Conservation (phyloP, 2,113 vertebrate genomes). For the Plotosus lineatus region DNA sequence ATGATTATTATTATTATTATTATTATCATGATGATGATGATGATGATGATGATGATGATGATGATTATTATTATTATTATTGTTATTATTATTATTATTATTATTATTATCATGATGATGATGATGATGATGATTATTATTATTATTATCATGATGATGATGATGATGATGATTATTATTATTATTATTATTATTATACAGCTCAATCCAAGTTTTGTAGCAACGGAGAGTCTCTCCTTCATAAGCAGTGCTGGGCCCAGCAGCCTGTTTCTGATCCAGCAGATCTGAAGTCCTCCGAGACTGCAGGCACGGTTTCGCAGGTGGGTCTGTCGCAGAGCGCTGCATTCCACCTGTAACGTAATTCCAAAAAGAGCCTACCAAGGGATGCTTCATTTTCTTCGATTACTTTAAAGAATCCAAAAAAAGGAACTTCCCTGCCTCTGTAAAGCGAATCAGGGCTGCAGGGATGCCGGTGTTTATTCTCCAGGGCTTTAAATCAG, state of each 20-base stretch:
- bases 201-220: neutral
- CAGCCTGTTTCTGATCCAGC: constrained; percentile 21
- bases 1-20: too few relatives aligned
- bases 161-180: too few relatives aligned
- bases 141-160: too few relatives aligned
- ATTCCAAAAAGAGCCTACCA: constrained; percentile 31
- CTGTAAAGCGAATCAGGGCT: constrained; percentile 39
- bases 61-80: too few relatives aligned
- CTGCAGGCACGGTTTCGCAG: constrained; percentile 4
- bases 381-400: constrained; percentile 51
- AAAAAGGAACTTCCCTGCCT: constrained; percentile 32
- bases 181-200: neutral
- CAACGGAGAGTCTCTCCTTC: neutral
- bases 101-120: too few relatives aligned
- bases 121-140: too few relatives aligned
- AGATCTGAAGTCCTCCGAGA: constrained; percentile 13
- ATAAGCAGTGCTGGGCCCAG: neutral
- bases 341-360: constrained; percentile 37
- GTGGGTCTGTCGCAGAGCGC: constrained; percentile 5
- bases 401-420: constrained; percentile 41
- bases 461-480: constrained; percentile 36
- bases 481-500: constrained; percentile 13
- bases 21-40: too few relatives aligned
- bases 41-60: too few relatives aligned
- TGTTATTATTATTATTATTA: too few relatives aligned